Base-by-base conservation (phyloP, 2,888 invertebrate species). In the Strigamia maritima region DNA sequence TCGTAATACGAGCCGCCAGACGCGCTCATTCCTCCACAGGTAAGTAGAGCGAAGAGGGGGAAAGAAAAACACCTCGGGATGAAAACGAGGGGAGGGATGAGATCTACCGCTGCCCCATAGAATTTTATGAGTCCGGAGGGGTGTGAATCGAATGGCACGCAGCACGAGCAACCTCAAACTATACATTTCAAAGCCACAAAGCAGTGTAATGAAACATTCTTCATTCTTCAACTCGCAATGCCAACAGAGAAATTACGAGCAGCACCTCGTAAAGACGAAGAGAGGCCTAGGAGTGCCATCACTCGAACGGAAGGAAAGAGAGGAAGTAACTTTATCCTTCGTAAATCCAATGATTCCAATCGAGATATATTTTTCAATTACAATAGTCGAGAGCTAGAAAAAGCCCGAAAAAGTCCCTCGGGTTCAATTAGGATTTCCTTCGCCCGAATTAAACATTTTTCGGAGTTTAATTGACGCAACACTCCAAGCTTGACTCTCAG, bases 131-230 rank as follows among this genome's bases (percentile, higher is more conserved):
- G 60, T 65, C 60, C 60, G 22, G 60, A 65, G 60, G 60, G 60
- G 60, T 65, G 60, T 65, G 60, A 65, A 65, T 65, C 60, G 60
- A 65, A 65, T 65, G 60, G 60, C 60, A 65, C 60, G 60, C 60
- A 65, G 60, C 60, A 65, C 60, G 60, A 65, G 60, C 60, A 65
- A 65, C 60, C 60, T 65, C 60, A 65, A 65, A 65, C 60, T 65
- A 65, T 65, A 65, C 60, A 65, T 65, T 65, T 65, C 60, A 65
- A 65, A 65, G 60, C 60, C 60, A 65, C 60, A 65, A 65, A 65
- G 60, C 60, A 65, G 60, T 65, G 60, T 65, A 65, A 65, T 65
- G 60, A 65, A 65, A 65, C 60, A 65, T 65, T 65, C 60, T 65
- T 65, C 60, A 65, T 65, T 65, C 60, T 65, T 65, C 60, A 65